A percentile compares a stretch with the other conserved stretches of the same genome.
Evolutionary conservation across 2,888 invertebrate genomes (phyloP).

Genomic region (Idaea biselata): DNA sequence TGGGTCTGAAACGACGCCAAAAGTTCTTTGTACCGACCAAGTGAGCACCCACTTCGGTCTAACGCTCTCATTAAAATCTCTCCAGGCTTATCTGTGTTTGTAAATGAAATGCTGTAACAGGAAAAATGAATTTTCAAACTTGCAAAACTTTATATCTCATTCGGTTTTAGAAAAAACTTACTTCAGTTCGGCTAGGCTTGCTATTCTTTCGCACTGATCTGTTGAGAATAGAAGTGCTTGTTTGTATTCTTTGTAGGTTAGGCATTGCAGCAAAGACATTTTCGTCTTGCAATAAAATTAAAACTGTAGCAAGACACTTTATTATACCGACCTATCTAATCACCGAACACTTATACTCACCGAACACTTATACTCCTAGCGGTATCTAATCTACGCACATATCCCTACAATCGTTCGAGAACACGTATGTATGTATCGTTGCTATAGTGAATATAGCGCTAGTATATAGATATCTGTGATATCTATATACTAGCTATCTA

Average conservation of each 20-base stretch:
- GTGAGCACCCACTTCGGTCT: constrained; percentile 54
- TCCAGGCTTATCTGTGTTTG: constrained; percentile 52
- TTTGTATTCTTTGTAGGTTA: constrained; percentile 60
- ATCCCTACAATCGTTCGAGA: too few relatives aligned
- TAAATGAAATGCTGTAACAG: constrained; percentile 49
- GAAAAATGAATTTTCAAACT: neutral
- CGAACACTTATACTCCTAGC: too few relatives aligned
- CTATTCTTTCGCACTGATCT: constrained; percentile 61
- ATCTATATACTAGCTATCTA: too few relatives aligned
- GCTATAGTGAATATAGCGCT: too few relatives aligned
- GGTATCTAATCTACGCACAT: too few relatives aligned
- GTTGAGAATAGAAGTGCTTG: constrained; percentile 45
- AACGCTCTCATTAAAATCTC: constrained; percentile 58
- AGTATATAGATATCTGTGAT: too few relatives aligned
- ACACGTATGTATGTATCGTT: too few relatives aligned
- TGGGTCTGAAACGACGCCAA: constrained; percentile 41
- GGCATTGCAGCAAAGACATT: constrained; percentile 63
- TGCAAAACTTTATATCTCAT: neutral
- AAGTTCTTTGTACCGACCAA: constrained; percentile 45
- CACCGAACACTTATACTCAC: too few relatives aligned
- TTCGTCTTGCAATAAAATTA: neutral
- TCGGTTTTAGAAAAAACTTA: constrained; percentile 33
- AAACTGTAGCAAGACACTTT: too few relatives aligned
- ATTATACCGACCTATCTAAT: too few relatives aligned
- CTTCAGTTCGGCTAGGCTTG: constrained; percentile 58